A percentile compares a stretch with the other conserved stretches of the same genome.
Evolutionary conservation across 2,888 invertebrate genomes (phyloP).

Genomic region (Synanthedon myopaeformis): DNA sequence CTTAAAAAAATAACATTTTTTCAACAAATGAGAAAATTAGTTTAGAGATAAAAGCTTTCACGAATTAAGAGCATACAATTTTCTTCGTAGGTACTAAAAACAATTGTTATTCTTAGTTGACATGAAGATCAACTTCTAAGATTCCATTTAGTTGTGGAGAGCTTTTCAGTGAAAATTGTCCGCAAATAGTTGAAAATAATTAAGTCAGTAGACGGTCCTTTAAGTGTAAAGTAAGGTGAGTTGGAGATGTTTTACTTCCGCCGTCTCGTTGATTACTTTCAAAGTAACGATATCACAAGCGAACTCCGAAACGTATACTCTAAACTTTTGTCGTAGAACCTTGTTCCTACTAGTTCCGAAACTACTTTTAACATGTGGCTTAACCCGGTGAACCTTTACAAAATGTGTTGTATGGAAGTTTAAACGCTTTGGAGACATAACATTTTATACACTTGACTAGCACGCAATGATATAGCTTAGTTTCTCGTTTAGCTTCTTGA

Average conservation of each 20-base stretch:
- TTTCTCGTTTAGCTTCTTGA: too few relatives aligned
- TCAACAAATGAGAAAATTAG: too few relatives aligned
- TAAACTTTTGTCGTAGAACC: slow-evolving; percentile 23
- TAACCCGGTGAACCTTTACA: slow-evolving; percentile 15
- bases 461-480: not conserved
- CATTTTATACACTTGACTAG: slow-evolving; percentile 1
- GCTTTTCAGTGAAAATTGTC: too few relatives aligned
- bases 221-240: slow-evolving; percentile 12
- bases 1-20: too few relatives aligned
- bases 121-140: too few relatives aligned
- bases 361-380: slow-evolving; percentile 22
- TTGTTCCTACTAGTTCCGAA: slow-evolving; percentile 20
- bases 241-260: slow-evolving; percentile 32
- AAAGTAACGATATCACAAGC: slow-evolving; percentile 23
- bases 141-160: too few relatives aligned
- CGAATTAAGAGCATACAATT: too few relatives aligned
- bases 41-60: too few relatives aligned
- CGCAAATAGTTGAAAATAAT: not conserved
- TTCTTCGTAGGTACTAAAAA: too few relatives aligned
- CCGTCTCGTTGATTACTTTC: slow-evolving; percentile 39
- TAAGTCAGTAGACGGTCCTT: not conserved
- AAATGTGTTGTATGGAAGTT: not conserved
- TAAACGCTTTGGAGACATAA: not conserved
- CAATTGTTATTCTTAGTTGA: too few relatives aligned
- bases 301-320: slow-evolving; percentile 28